Evolutionary conservation across 2,797 vertebrate species (phyloP), one percentile per base, ranked within the genome.

Genomic region (Emydoidea blandingii): DNA sequence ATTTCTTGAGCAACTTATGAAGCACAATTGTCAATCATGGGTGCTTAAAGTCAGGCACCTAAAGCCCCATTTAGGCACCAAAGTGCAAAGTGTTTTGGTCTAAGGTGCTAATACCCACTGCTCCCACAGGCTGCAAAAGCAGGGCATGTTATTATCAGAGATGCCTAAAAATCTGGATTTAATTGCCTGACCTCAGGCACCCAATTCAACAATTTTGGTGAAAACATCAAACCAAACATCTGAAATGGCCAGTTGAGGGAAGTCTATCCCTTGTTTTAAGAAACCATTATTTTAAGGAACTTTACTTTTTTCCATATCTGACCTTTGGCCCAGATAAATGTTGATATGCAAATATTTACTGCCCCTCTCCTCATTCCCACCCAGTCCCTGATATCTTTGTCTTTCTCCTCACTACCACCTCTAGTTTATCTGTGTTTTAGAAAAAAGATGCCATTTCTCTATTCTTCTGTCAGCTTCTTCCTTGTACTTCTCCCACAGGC

Each of bases 401-500:
- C 56, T 59, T 29, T 59, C 25, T 59, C 56, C 56, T 59, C 56
- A 59, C 27, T 29, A 29, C 12, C 27, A 59, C 12, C 56, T 59
- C 11, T 62, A 31, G 14, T 31, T 62, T 34, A 31, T 34, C 57
- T 62, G 57, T 34, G 14, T 14, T 31, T 62, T 34, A 62, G 57
- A 62, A 62, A 62, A 62, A 15, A 62, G 29, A 62, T 34, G 29
- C 6, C 29, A 59, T 14, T 59, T 59, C 27, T 59, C 57, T 62
- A 34, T 62, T 62, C 12, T 62, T 62, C 16, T 31, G 6, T 62
- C 29, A 74, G 2, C 12, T 88, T 87, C 4, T 14, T 3, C 5
- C 2, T 21, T 0, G 0, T 62, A 34, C 57, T 41, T 2, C 16
- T 27, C 31, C 31, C 27, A 79, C 34, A 21, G 47, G 49, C 49